Evolutionary conservation across 2,888 invertebrate genomes (phyloP).

Genomic region (Eupithecia dodoneata): DNA sequence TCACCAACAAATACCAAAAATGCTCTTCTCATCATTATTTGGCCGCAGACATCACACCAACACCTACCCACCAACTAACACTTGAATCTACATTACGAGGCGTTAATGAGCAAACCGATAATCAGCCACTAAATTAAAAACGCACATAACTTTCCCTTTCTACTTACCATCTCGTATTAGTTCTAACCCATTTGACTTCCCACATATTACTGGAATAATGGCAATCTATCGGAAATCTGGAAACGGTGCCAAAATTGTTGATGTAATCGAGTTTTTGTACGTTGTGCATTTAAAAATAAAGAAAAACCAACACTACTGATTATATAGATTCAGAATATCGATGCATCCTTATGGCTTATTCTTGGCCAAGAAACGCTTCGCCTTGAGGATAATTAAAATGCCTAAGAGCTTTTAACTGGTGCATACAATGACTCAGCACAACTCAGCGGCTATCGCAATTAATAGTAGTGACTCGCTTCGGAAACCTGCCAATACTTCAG

Average conservation of each 20-base stretch:
- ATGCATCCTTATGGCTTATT: neutral
- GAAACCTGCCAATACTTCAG: constrained; percentile 25
- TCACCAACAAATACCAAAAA: neutral
- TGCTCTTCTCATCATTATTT: neutral
- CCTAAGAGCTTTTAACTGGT: constrained; percentile 37
- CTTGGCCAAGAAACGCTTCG: neutral
- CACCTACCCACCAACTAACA: constrained; percentile 11
- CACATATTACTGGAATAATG: constrained; percentile 56
- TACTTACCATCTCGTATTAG: constrained; percentile 44
- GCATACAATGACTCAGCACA: constrained; percentile 25
- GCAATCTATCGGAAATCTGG: neutral
- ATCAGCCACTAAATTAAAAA: constrained; percentile 39
- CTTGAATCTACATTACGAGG: constrained; percentile 23
- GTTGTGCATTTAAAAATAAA: neutral
- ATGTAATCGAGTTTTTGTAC: neutral
- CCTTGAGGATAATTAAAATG: constrained; percentile 3
- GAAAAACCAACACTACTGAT: neutral
- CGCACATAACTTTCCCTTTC: constrained; percentile 46
- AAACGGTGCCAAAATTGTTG: constrained; percentile 48
- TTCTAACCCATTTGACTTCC: constrained; percentile 42
- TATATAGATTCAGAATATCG: neutral
- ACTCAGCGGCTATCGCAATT: constrained; percentile 4
- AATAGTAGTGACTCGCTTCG: constrained; percentile 17
- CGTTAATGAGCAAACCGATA: constrained; percentile 28
- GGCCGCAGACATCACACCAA: neutral